Evolutionary conservation across 2,113 vertebrate genomes (phyloP).

Genomic region (Clupea harengus): DNA sequence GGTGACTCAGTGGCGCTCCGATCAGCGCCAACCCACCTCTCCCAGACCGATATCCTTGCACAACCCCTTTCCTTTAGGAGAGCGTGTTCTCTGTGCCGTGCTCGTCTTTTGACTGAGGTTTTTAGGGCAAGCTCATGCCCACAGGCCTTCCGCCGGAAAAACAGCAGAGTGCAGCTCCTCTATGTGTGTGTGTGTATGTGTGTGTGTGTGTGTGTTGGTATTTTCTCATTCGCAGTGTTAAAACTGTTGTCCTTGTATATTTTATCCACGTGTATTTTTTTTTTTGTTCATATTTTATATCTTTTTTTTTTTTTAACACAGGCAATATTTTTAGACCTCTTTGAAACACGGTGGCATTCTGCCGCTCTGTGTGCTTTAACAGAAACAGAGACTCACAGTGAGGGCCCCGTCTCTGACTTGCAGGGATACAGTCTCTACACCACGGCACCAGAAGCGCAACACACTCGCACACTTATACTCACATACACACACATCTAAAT

Average conservation of each 20-base stretch:
- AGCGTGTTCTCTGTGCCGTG: neutral
- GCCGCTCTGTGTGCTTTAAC: neutral
- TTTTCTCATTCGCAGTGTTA: neutral
- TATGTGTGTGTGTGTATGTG: constrained; percentile 7
- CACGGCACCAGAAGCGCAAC: too few relatives aligned
- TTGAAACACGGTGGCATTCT: neutral
- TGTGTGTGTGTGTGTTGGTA: neutral
- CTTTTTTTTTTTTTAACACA: neutral
- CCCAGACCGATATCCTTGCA: neutral
- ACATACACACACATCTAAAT: neutral
- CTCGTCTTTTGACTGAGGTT: constrained; percentile 9
- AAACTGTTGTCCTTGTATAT: neutral
- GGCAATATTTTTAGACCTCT: neutral
- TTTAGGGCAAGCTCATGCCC: constrained; percentile 8
- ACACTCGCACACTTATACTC: neutral
- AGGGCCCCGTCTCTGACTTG: neutral
- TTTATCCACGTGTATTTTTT: neutral
- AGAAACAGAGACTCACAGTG: neutral
- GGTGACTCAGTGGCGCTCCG: neutral
- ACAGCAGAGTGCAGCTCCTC: neutral
- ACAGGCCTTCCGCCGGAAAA: neutral
- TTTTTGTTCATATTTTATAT: neutral
- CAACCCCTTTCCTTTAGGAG: neutral
- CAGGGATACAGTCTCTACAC: neutral
- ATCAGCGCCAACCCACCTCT: neutral